Base-by-base conservation (phyloP, 2,797 vertebrate genomes). In the Pseudotriccus pelzelni region DNA sequence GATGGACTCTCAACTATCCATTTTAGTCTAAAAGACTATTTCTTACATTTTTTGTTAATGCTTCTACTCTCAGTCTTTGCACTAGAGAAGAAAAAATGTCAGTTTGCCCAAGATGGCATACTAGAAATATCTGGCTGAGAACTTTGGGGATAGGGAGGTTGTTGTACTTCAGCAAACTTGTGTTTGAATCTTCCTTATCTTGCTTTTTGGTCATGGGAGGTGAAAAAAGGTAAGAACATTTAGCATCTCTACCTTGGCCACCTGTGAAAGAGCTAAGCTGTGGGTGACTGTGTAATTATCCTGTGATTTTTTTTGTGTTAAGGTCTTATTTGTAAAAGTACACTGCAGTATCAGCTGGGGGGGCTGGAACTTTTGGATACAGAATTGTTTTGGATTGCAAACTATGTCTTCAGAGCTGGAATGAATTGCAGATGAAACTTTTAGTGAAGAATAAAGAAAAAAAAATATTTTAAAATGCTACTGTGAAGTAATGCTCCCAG, bases 201-300 rank as follows among this genome's bases (percentile, higher is more conserved):
- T 82, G 34, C n/a, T 56, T 77, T 64, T 32, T 63, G 70, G 44
- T 49, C 44, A 86, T 3, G 0, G 63, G 68, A 89, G 49, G 52
- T 56, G 52, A 36, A 70, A 62, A 63, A 84, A 88, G 93, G 92
- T 94, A 93, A 92, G 95, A 85, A 52, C 15, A n/a, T 91, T 82
- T 49, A 67, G 23, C 16, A 49, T 56, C 32, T n/a, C 2, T 80
- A 23, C 64, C 36, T 67, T 44, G 47, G 12, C 32, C 44, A 19
- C 28, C 70, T 77, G 64, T 85, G 49, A 49, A 87, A 59, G 27
- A 76, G 27, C 24, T 79, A 70, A 87, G 28, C 27, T 76, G 14
- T 63, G 63, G 9, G 28, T 87, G 47, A 67, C 17, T 69, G 79
- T 66, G 56, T 58, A 50, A 30, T 58, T 68, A 50, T 36, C 30